Percentiles rank a stretch among this genome's conserved stretches.
phyloP scores from a whole-genome alignment of 2,113 vertebrate genomes.

The Melanostigma gelatinosum region DNA sequence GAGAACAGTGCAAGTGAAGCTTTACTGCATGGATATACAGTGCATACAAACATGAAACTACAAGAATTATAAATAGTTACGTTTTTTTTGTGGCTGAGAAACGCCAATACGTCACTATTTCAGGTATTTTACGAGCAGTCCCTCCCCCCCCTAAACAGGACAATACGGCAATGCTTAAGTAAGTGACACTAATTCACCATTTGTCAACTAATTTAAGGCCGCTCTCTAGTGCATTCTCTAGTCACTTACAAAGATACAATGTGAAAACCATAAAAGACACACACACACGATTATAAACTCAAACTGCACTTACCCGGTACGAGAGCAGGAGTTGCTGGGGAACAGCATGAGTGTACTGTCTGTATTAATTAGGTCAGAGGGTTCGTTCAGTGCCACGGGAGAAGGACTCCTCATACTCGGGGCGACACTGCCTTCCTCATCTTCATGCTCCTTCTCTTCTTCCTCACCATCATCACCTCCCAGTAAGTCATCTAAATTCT shows the following conservation, averaged over 20 bases:
- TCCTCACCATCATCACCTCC: conserved; percentile 79
- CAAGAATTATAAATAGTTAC: not conserved
- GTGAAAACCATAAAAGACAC: not conserved
- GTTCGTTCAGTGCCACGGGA: conserved; percentile 62
- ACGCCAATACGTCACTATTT: not conserved
- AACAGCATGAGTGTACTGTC: conserved; percentile 93
- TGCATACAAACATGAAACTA: not conserved
- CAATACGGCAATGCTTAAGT: not conserved
- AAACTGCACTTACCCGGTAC: conserved; percentile 84
- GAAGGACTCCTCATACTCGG: conserved; percentile 78
- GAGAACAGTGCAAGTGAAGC: not conserved
- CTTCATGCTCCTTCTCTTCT: conserved; percentile 74
- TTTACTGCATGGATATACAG: not conserved
- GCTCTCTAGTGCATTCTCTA: not conserved
- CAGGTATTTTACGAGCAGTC: not conserved
- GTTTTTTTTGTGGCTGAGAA: not conserved
- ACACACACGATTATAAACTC: not conserved
- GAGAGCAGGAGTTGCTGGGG: conserved; percentile 90
- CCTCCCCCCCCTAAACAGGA: not conserved
- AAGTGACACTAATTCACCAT: not conserved
- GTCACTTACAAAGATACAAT: not conserved
- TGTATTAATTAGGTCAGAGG: conserved; percentile 78
- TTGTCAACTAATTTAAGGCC: not conserved
- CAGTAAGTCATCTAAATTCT: conserved; percentile 87
- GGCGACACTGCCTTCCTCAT: conserved; percentile 74